Evolutionary conservation across 2,797 vertebrate genomes (phyloP), one percentile per base, ranked within the genome.

Genomic region (Schizothorax lantsangensis): DNA sequence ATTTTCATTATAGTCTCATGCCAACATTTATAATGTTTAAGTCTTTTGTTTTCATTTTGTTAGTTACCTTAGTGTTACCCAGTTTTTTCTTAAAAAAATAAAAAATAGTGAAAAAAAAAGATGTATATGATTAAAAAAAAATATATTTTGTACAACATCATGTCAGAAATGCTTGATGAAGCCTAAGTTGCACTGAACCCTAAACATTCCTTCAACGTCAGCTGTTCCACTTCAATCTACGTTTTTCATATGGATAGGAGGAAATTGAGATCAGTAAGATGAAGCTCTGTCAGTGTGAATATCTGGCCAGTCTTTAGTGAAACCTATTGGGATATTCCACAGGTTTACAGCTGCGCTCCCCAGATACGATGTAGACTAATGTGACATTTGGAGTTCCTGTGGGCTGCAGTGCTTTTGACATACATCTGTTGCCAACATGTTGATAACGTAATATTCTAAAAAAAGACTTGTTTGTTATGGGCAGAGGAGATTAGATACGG

Each of bases 361-460:
- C 45, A 86, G 54, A 86, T 74, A 74, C 57, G 1, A 74, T 52
- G 30, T 62, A 85, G 84, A 74, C 57, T 64, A 64, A 86, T 81
- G 68, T 73, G 84, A 74, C 68, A 86, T 86, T 81, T 86, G 79
- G 38, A 74, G 30, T 26, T 73, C 69, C 84, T 74, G 40, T 86
- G 68, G 69, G 79, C 84, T 79, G 75, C 19, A 64, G 52, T n/a
- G 43, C 69, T 86, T 80, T 74, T 86, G 69, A 86, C 43, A 66
- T 74, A 52, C 84, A 86, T 80, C 84, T 86, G 84, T 73, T 86
- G 78, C 79, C 78, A 86, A 66, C 84, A 80, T 86, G 84, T 81
- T 86, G 69, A 81, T 74, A 81, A 64, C 9, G 15, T 40, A 86
- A 86, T 86, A 81, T 14, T 62, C 40, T 26, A 38, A 49, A 66